These are phyloP conservation scores for Prochilodus magdalenae DNA, from an alignment of 2,113 vertebrate genomes.

Conservation along the genomic window DNA sequence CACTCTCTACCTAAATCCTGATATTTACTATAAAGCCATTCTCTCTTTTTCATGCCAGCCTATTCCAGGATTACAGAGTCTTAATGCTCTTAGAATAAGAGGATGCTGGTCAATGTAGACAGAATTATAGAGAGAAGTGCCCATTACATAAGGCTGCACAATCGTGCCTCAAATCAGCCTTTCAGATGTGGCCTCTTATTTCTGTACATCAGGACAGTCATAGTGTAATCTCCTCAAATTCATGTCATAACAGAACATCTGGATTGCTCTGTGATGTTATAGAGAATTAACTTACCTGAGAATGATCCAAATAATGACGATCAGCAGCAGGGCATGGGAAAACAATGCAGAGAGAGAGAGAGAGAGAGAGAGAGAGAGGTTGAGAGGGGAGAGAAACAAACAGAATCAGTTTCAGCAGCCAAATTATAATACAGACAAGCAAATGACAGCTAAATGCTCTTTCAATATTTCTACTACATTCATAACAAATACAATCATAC, in stretches of 20 bases:
- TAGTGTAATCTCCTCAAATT: not conserved
- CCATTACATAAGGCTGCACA: not conserved
- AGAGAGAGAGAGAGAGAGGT: slow-evolving; percentile 12
- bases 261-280: not conserved
- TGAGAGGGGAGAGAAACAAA: not conserved
- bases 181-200: not conserved
- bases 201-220: slow-evolving; percentile 3
- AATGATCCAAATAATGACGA: not conserved
- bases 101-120: slow-evolving; percentile 18
- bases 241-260: not conserved
- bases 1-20: not conserved
- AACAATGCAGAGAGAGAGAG: slow-evolving; percentile 5
- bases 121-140: slow-evolving; percentile 2
- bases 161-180: not conserved
- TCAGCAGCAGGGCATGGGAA: not conserved
- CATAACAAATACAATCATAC: not conserved
- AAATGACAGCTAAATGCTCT: not conserved
- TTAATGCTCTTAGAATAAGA: slow-evolving; percentile 19
- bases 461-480: not conserved
- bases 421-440: not conserved
- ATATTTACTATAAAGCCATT: slow-evolving; percentile 8
- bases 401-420: not conserved
- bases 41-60: not conserved
- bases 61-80: slow-evolving; percentile 1
- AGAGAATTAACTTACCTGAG: slow-evolving; percentile 50